Base-by-base conservation (phyloP, 2,888 invertebrate species). In the Dugesia japonica region DNA sequence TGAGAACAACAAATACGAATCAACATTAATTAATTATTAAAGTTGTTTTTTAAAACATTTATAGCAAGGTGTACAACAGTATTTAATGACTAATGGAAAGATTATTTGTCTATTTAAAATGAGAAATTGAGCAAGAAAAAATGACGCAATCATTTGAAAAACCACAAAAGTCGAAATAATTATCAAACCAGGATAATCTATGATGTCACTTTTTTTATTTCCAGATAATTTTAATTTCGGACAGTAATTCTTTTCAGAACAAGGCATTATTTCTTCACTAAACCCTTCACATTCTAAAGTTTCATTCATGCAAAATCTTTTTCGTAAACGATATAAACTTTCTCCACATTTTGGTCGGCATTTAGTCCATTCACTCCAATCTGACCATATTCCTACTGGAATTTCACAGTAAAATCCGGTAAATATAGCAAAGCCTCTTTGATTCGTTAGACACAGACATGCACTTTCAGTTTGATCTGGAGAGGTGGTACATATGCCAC, bases 331-430 rank as follows among this genome's bases (percentile, higher is more conserved):
- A 56, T 56, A 56, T 7, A 56, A 23, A 56, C 56, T 56, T 56
- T 73, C 73, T 31, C 73, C 73, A 13, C 73, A 73, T n/a, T 73
- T 23, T 7, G 73, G 73, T 26, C 73, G 31, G 23, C 73, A 73
- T 15, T 20, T 42, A n/a, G 33, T 1, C 73, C 73, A 73, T 15
- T 31, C 9, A 4, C 23, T 38, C 73, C 73, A 73, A 26, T 28
- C 28, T 31, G 26, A 23, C 73, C 73, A 73, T n/a, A 38, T 23
- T 20, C 73, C 42, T 0, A 73, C 15, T 13, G 73, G 27, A 23
- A 28, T 31, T 42, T 73, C 73, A 42, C 73, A 73, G 28, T 13
- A 73, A 23, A 38, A 31, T 20, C 73, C 73, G 15, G 31, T 42
- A 42, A 28, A 73, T 4, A 73, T 31, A 17, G 73, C 15, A 31